phyloP scores from a whole-genome alignment of 2,113 vertebrate genomes.

The Sylvilagus bachmani region DNA sequence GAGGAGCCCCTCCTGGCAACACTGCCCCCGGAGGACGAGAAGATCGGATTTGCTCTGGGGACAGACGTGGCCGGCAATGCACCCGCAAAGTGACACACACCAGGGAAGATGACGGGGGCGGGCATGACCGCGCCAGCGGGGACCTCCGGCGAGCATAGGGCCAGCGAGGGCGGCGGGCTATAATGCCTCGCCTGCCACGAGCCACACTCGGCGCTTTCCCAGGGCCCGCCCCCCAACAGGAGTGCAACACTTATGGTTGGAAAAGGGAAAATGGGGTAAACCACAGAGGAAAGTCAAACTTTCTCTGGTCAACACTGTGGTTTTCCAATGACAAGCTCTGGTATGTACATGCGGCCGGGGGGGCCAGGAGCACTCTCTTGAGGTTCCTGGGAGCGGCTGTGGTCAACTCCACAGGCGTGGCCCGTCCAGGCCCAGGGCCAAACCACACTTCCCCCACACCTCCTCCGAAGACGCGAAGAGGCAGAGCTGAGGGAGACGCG shows the following conservation, averaged over 20 bases:
- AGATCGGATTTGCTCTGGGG: not conserved
- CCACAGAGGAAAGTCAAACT: not conserved
- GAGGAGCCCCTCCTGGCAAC: not conserved
- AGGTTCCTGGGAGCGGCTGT: not conserved
- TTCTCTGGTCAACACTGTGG: not conserved
- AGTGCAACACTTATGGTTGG: not conserved
- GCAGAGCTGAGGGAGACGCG: too few species aligned
- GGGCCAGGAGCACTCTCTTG: not conserved
- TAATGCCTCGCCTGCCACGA: not conserved
- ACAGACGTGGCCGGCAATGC: not conserved
- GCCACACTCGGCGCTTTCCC: conserved; percentile 32
- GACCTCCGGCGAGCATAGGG: too few species aligned
- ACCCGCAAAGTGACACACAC: not conserved
- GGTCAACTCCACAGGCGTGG: not conserved
- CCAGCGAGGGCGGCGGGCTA: not conserved
- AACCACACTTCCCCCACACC: not conserved
- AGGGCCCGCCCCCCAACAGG: conserved; percentile 17
- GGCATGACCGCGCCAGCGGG: too few species aligned
- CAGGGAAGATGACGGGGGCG: accelerated
- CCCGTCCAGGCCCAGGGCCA: not conserved
- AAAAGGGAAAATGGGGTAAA: conserved; percentile 13
- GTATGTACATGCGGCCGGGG: not conserved
- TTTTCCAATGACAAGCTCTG: not conserved
- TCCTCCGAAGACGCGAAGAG: not conserved
- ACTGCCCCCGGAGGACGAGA: not conserved